Evolutionary conservation across 1,140 invertebrate species (phyloP), one percentile per base, ranked within the genome.

Genomic region (Trissolcus basalis): DNA sequence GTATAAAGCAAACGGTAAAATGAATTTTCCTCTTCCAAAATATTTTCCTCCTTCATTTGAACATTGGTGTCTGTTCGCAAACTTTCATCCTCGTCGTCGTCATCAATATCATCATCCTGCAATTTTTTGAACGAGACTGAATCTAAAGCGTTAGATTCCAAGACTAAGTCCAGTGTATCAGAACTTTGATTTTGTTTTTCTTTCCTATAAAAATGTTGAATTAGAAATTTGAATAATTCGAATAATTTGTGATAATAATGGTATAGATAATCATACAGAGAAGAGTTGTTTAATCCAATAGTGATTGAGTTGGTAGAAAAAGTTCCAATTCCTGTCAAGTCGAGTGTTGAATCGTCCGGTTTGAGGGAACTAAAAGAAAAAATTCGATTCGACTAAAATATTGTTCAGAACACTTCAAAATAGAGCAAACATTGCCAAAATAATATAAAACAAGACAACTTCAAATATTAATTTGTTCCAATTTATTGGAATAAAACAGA

Each of bases 131-230:
- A 36, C 11, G 56, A 48, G 2, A 48, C 35, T 7, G 56, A 49
- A 35, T 48, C 56, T 4, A 59, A 8, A 10, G 36, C 10, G 12
- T 55, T 55, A 7, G 53, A 55, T 10, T 43, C 16, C 16, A 55
- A 27, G 12, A 33, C 81, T 45, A 45, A 82, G 72, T 47, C 19
- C 19, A 82, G 58, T 61, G 83, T 85, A 5, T 86, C 85, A 4
- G 55, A 6, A 51, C 72, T 79, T 0, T 84, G 80, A 79, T 86
- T 86, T 10, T 83, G 77, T 39, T 87, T 87, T 41, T 86, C 83
- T 47, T 82, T 83, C 35, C 86, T 87, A 45, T 32, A 50, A 50
- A 12, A 44, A 44, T 12, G n/a, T n/a, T n/a, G 7, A 11, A 44
- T 13, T 44, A 2, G 0, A 12, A 13, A 8, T 13, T n/a, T 14